Evolutionary conservation across 2,888 invertebrate genomes (phyloP), one percentile per base, ranked within the genome.

Genomic region (Crocallis elinguaria): DNA sequence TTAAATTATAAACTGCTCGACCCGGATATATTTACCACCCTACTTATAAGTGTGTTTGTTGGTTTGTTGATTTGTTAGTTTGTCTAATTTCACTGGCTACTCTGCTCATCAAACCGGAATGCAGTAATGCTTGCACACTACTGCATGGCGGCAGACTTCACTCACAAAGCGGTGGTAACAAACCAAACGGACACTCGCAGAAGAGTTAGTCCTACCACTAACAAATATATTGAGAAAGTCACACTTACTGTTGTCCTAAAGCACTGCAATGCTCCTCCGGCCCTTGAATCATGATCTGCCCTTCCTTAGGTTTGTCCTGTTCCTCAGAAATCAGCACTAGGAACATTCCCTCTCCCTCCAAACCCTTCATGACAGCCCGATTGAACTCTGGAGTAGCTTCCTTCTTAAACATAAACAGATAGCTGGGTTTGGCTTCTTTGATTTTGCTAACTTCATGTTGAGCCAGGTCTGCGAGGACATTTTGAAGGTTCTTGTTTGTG

Each of bases 311-410:
- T 49, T 78, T 94, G 49, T 93, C 94, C 2, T 94, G 94, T 50
- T 96, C 96, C 17, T 95, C 95, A 0, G 94, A 93, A 0, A 94
- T 94, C 42, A 96, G 69, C 64, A 96, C 94, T 48, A 95, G 82
- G 49, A 95, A 93, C 41, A 95, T 79, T 5, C 86, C 92, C 66
- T 85, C 84, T 0, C 85, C 89, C 32, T 93, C 94, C 42, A 95
- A 74, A 59, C 94, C 94, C 62, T 94, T 93, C 11, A 95, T 87
- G 51, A 97, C 92, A 14, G 92, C 92, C 59, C 94, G 93, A 75
- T 96, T 94, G 69, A 96, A 97, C 69, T 96, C 96, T 4, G 93
- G 92, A 62, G 96, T 96, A 0, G 95, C 96, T 72, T 96, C 96
- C 66, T 94, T 95, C 60, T 95, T 93, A 68, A 93, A 94, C 69